A percentile compares a stretch with the other conserved stretches of the same genome.
Evolutionary conservation across 1,140 invertebrate genomes (phyloP).

Genomic region (Sinonovacula constricta): DNA sequence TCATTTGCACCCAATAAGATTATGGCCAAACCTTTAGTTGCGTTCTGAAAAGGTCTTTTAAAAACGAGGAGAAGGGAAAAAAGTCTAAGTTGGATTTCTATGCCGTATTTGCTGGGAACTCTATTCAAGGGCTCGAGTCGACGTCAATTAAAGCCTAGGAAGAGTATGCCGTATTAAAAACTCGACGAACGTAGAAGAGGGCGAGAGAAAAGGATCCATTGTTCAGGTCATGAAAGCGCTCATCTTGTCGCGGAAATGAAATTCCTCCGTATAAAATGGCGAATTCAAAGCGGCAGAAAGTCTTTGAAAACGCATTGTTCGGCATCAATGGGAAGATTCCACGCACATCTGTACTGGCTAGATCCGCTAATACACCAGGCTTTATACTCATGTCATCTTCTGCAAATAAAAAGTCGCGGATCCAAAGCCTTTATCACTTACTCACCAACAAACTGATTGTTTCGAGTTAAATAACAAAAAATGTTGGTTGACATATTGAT

Average conservation of each 20-base stretch:
- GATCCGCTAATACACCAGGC: conserved; percentile 2
- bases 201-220: conserved; percentile 31
- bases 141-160: conserved; percentile 47
- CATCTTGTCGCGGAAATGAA: conserved; percentile 50
- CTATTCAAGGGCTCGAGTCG: conserved; percentile 37
- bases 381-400: not conserved
- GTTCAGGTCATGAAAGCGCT: conserved; percentile 33
- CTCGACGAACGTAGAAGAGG: conserved; percentile 32
- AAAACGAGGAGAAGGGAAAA: conserved; percentile 22
- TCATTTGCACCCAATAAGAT: conserved; percentile 49
- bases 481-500: too few relatives aligned
- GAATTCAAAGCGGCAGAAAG: conserved; percentile 43
- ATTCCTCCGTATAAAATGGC: conserved; percentile 50
- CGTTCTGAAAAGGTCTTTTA: conserved; percentile 14
- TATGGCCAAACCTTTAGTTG: conserved; percentile 34
- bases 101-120: conserved; percentile 16
- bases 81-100: conserved; percentile 29
- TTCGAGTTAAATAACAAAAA: too few relatives aligned
- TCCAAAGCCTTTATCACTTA: too few relatives aligned
- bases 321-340: not conserved
- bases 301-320: conserved; percentile 40
- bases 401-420: not conserved
- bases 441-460: too few relatives aligned
- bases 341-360: conserved; percentile 4
- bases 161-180: conserved; percentile 43